Base-by-base conservation (phyloP, 2,113 vertebrate genomes). In the Alligator mississippiensis region DNA sequence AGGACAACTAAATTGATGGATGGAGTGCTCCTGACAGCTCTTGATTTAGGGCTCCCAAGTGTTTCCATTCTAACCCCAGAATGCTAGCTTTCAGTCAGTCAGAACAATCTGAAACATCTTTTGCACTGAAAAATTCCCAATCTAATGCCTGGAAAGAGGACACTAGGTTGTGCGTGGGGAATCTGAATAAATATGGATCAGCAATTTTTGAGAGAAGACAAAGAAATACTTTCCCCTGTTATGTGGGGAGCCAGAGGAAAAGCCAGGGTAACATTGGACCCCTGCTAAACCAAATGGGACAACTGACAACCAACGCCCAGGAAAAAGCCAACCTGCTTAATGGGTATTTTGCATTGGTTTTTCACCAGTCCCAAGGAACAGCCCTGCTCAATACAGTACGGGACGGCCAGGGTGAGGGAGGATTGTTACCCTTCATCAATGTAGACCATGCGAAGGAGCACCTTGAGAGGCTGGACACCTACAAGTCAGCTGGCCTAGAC, bases 31-130 rank as follows among this genome's bases (percentile, higher is more conserved):
- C 11, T 85, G 76, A 92, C 77, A 90, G 75, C 24, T 87, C 83
- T 77, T 89, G 80, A 93, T 94, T 93, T 89, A 94, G 85, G 75
- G n/a, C 9, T 81, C 91, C 19, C 77, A 90, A 93, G 89, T 76
- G 64, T 94, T 93, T 94, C 93, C 61, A 88, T 80, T 93, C 47
- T 80, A 66, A 90, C 84, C 55, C 77, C 83, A 60, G 74, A 75
- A 78, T 34, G 85, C 66, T 62, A 75, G 64, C 82, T 90, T 54
- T 66, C 89, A 58, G 82, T 89, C 59, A 89, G n/a, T 59, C 63
- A 5, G 59, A 95, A 87, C 62, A 38, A 94, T 77, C 64, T 84
- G 85, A 30, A 66, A 66, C 89, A 75, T 79, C 38, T 93, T 82
- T 91, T 77, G 55, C 82, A 87, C 83, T 70, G 15, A 79, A 77